These are phyloP conservation scores for Drosophila emarginata DNA, from an alignment of 2,888 invertebrate genomes.

Conservation along the genomic window DNA sequence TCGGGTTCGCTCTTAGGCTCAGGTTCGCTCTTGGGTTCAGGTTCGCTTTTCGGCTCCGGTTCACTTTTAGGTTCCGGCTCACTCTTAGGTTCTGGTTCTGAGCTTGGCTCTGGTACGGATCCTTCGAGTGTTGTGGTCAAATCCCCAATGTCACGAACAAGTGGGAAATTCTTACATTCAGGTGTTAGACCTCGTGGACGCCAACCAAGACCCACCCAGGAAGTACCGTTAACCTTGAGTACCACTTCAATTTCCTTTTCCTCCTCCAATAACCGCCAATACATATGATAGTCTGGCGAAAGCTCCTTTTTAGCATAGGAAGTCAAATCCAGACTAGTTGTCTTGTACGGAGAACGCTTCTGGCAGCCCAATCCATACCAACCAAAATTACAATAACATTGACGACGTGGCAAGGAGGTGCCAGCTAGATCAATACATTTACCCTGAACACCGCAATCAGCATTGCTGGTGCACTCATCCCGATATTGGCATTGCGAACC, in stretches of 20 bases:
- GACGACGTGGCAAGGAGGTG: constrained; percentile 90
- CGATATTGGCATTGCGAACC: constrained; percentile 93
- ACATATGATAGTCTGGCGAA: constrained; percentile 89
- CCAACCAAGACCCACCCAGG: constrained; percentile 96
- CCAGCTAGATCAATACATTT: constrained; percentile 92
- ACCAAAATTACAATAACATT: constrained; percentile 95
- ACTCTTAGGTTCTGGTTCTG: constrained; percentile 82
- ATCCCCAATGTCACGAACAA: constrained; percentile 83
- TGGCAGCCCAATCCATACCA: constrained; percentile 93
- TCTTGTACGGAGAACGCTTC: constrained; percentile 90
- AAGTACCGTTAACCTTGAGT: constrained; percentile 92
- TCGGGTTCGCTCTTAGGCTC: constrained; percentile 79
- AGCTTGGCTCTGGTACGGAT: constrained; percentile 77
- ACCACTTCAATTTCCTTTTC: constrained; percentile 94
- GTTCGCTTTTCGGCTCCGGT: constrained; percentile 83
- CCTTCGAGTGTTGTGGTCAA: constrained; percentile 74
- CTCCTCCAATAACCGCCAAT: constrained; percentile 93
- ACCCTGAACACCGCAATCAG: constrained; percentile 93
- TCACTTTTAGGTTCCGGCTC: constrained; percentile 82
- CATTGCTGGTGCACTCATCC: constrained; percentile 93
- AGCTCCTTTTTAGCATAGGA: constrained; percentile 88
- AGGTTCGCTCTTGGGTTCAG: constrained; percentile 81
- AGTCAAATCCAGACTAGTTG: constrained; percentile 88
- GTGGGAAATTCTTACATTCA: constrained; percentile 91
- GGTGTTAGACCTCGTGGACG: constrained; percentile 89